Conservation (phyloP, 2,888 invertebrate species). For the Harpagoxenus sublaevis region DNA sequence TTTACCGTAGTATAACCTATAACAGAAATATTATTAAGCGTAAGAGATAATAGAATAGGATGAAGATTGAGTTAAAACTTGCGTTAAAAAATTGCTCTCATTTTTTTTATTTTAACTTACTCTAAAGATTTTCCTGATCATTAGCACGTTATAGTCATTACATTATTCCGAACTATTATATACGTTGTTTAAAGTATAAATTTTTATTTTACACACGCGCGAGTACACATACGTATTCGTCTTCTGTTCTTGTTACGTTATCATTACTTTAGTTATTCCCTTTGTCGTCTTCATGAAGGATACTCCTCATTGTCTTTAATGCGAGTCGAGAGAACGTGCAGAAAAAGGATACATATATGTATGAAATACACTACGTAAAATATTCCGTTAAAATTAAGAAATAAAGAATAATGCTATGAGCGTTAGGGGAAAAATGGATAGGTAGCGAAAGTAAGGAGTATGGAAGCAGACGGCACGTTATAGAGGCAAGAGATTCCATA, state of each 20-base stretch:
- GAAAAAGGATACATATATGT: not conserved
- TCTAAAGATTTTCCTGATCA: not conserved
- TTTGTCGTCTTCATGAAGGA: not conserved
- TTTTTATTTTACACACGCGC: constrained; percentile 63
- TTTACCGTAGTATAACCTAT: not conserved
- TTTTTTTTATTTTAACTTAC: not conserved
- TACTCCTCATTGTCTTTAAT: not conserved
- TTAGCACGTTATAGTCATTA: not conserved
- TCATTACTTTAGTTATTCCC: not conserved
- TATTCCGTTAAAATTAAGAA: constrained; percentile 40
- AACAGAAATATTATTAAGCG: not conserved
- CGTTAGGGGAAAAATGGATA: constrained; percentile 55
- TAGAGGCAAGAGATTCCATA: constrained; percentile 47
- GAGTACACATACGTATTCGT: not conserved
- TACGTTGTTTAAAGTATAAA: constrained; percentile 60
- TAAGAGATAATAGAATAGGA: not conserved
- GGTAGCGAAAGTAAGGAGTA: constrained; percentile 47
- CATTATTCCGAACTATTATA: not conserved
- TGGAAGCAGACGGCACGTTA: constrained; percentile 42
- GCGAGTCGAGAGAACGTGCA: not conserved
- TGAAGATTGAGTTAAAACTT: not conserved
- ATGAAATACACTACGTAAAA: not conserved
- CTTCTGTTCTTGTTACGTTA: constrained; percentile 6
- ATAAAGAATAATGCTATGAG: constrained; percentile 40
- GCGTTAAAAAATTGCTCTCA: not conserved